A percentile compares a stretch with the other conserved stretches of the same genome.
Evolutionary conservation across 2,888 invertebrate genomes (phyloP).

Genomic region (Tromatobia lineatoria): DNA sequence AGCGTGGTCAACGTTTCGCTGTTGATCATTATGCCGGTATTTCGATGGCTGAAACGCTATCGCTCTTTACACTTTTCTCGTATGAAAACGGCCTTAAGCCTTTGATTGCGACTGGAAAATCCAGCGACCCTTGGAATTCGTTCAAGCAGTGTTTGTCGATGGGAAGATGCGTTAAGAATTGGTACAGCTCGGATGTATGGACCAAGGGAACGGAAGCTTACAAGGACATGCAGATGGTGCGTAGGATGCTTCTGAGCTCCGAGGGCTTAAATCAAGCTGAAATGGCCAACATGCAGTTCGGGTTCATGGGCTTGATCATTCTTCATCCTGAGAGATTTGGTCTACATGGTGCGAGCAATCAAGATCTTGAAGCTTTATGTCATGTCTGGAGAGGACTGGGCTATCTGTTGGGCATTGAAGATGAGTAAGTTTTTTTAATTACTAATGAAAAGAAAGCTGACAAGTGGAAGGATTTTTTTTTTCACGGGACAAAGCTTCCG

Average conservation of each 20-base stretch:
- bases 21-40: slow-evolving; percentile 82
- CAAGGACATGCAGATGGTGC: slow-evolving; percentile 85
- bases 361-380: slow-evolving; percentile 86
- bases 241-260: slow-evolving; percentile 85
- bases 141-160: slow-evolving; percentile 86
- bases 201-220: slow-evolving; percentile 83
- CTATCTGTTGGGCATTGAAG: slow-evolving; percentile 86
- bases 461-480: too few relatives aligned
- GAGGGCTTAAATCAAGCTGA: slow-evolving; percentile 85
- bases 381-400: slow-evolving; percentile 87
- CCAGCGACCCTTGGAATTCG: slow-evolving; percentile 85
- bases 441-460: neutral
- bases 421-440: slow-evolving; percentile 69
- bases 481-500: too few relatives aligned
- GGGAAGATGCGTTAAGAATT: slow-evolving; percentile 84
- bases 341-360: slow-evolving; percentile 80
- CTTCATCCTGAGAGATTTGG: slow-evolving; percentile 85
- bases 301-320: slow-evolving; percentile 86
- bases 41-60: slow-evolving; percentile 81
- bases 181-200: slow-evolving; percentile 87
- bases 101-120: slow-evolving; percentile 85
- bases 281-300: slow-evolving; percentile 87
- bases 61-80: slow-evolving; percentile 84
- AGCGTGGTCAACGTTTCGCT: slow-evolving; percentile 85
- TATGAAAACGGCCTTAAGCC: slow-evolving; percentile 84